Conservation (phyloP, 2,888 invertebrate genomes). For the Limnephilus lunatus region DNA sequence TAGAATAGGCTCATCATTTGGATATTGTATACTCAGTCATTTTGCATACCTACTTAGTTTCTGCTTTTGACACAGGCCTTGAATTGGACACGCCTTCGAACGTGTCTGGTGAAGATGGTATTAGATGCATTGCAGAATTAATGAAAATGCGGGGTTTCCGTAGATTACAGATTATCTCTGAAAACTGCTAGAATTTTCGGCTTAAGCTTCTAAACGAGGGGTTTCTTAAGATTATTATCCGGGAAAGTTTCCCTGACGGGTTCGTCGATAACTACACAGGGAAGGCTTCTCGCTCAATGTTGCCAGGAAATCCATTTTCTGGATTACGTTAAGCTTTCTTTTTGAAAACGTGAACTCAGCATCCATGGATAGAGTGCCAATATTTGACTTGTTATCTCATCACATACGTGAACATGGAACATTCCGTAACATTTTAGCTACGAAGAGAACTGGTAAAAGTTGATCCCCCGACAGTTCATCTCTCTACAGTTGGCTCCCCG, state of each 20-base stretch:
- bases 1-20: too few relatives aligned
- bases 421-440: background rate
- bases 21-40: too few relatives aligned
- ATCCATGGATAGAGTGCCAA: background rate
- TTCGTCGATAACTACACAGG: background rate
- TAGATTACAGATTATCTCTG: background rate
- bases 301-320: background rate
- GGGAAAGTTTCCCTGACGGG: background rate
- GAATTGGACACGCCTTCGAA: background rate
- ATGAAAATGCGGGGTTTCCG: background rate
- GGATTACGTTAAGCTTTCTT: background rate
- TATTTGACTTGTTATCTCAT: background rate
- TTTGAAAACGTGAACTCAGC: background rate
- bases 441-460: background rate
- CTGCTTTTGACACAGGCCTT: too few relatives aligned
- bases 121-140: background rate
- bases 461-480: too few relatives aligned
- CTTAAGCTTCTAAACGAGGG: background rate
- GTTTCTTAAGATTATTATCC: background rate
- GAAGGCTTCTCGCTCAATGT: background rate
- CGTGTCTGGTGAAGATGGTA: background rate
- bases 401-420: background rate
- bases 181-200: background rate
- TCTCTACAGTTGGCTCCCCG: too few relatives aligned
- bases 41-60: too few relatives aligned